Percentiles rank a stretch among this genome's conserved stretches.
These are phyloP conservation scores for Buathra laborator DNA, from an alignment of 2,888 invertebrate genomes.

Conservation along the genomic window DNA sequence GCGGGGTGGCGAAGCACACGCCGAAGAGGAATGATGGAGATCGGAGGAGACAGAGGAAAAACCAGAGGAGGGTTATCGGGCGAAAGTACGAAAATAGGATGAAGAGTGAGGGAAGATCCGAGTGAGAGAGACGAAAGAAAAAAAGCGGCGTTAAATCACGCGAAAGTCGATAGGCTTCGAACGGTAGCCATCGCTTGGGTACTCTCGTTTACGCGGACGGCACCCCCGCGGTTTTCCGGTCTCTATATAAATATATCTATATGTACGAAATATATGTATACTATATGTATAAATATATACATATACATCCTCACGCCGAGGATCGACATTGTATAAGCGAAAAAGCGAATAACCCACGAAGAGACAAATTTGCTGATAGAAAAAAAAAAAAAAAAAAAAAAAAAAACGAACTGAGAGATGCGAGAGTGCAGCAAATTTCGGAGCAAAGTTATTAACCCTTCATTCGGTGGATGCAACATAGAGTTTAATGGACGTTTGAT, in stretches of 20 bases:
- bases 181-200: conserved; percentile 7
- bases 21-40: conserved; percentile 61
- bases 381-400: not conserved
- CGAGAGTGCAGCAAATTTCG: not conserved
- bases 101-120: conserved; percentile 2
- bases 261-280: not conserved
- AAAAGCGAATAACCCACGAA: conserved; percentile 34
- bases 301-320: not conserved
- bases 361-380: not conserved
- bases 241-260: not conserved
- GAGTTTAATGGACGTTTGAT: not conserved
- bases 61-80: conserved; percentile 45
- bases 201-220: conserved; percentile 33
- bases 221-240: conserved; percentile 1
- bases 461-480: not conserved
- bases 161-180: conserved; percentile 67
- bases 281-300: too few relatives aligned
- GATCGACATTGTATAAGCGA: conserved; percentile 21
- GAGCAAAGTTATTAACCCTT: conserved; percentile 21
- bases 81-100: conserved; percentile 60
- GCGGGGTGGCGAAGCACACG: conserved; percentile 49
- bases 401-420: not conserved
- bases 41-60: conserved; percentile 51
- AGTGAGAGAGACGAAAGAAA: conserved; percentile 11
- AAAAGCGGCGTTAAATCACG: conserved; percentile 65